Evolutionary conservation across 35 echinoderm and acorn worm species (phyloP), one percentile per base, ranked within the genome.

Genomic region (Antedon bifida): DNA sequence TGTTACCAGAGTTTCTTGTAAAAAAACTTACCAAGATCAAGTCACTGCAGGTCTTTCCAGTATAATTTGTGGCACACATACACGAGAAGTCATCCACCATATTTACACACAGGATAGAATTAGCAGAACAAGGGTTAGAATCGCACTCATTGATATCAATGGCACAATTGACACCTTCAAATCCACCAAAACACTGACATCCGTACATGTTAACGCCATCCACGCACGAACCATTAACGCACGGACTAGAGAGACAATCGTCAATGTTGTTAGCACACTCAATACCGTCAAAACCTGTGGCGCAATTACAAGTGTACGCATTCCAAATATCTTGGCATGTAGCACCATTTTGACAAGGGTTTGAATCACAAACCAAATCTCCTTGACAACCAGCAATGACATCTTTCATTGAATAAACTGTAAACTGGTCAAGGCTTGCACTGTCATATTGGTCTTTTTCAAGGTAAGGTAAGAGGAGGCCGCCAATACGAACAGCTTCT

Each of bases 401-500:
- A 0, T 75, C 87, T 26, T 21, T 39, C 2, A 32, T 33, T 23
- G 56, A 36, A 5, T 34, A 55, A 3, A 85, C 79, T 31, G 87
- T 46, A 76, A 96, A 96, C 46, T 92, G 84, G 79, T 96, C 93
- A 0, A 31, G 34, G 29, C 84, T 87, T 34, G 77, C 86, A 0
- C 83, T 84, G 51, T 89, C 89, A 45, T 87, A 84, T 21, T 75
- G 75, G 4, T 81, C 32, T 30, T 42, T 35, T 51, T 87, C 36
- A 38, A 87, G 91, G 35, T 89, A 91, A 23, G 93, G 93, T 23
- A 96, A 78, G 0, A 96, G 78, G 30, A 89, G 33, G 0, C 77
- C 85, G 5, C 93, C 93, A 1, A 96, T 87, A 33, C 93, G 75
- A 2, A 96, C 75, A 0, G 91, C 87, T 21, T 96, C 85, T n/a